These are phyloP conservation scores for Styela plicata DNA, from an alignment of 23 tunicate species.

Conservation along the genomic window DNA sequence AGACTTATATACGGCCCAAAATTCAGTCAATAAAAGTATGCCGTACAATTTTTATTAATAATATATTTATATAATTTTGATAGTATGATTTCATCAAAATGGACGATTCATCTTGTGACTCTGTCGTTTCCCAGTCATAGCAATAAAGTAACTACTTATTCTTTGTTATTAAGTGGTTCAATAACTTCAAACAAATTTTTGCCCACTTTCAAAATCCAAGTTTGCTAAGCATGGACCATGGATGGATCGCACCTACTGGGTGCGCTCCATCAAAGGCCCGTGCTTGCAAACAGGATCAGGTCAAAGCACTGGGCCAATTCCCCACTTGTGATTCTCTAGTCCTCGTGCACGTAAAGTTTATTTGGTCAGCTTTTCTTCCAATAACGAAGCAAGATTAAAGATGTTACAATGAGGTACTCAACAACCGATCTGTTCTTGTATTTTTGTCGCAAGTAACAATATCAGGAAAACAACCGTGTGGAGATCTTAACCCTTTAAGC, in stretches of 20 bases:
- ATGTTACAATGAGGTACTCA: neutral
- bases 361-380: constrained; percentile 35
- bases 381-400: constrained; percentile 33
- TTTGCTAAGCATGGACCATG: no score
- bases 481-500: neutral
- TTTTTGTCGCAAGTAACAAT: constrained; percentile 13
- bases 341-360: constrained; percentile 30
- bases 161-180: neutral
- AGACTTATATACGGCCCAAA: no score
- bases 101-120: neutral
- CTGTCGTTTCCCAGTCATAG: neutral
- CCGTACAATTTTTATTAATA: no score
- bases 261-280: no score
- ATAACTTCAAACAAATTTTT: constrained; percentile 20
- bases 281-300: no score
- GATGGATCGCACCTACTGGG: no score
- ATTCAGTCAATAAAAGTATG: no score
- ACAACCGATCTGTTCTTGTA: neutral
- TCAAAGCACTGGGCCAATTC: constrained; percentile 24
- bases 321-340: constrained; percentile 25
- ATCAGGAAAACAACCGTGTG: neutral
- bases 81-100: neutral
- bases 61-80: no score
- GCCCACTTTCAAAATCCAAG: no score
- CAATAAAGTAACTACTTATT: neutral